Evolutionary conservation across 1,140 invertebrate genomes (phyloP), one percentile per base, ranked within the genome.

Genomic region (Aphelenchoides besseyi): DNA sequence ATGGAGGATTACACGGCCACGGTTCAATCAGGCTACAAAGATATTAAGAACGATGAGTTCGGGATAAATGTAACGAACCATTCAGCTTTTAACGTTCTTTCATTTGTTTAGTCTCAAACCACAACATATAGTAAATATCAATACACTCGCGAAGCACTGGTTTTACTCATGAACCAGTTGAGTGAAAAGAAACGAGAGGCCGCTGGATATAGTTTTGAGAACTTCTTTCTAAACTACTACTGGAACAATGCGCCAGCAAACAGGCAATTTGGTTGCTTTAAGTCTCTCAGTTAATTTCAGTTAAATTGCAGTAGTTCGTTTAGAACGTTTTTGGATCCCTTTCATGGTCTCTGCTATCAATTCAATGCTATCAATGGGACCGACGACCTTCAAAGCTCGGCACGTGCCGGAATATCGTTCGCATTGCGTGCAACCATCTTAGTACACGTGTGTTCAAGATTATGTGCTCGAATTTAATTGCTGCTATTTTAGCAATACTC

Each of bases 31-130:
- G 33, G 30, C 3, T 74, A 74, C 35, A 76, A 16, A 0, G 52
- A 78, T 28, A 77, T 74, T 2, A 66, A 26, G 23, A 52, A 72
- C 68, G 76, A 74, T 62, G 35, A 72, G 18, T 74, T 79, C 74
- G 76, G 74, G 1, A 16, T 74, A 3, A 74, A 74, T 74, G 73
- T 74, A n/a, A n/a, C n/a, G 18, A 61, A 62, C 69, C 32, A n/a
- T 71, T 5, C 18, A 3, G 23, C n/a, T 66, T 66, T 18, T n/a
- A 16, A 9, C 57, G 18, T 61, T 18, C 68, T 5, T 68, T 68
- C 9, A 71, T 69, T 3, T 67, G 8, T 57, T 64, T 9, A 64
- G 33, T 52, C 23, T 8, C 62, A 64, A 28, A 3, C 3, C 5
- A 48, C 33, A 8, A 9, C 32, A n/a, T 52, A 53, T 9, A 64